Evolutionary conservation across 2,113 vertebrate genomes (phyloP).

Genomic region (Osmerus eperlanus): DNA sequence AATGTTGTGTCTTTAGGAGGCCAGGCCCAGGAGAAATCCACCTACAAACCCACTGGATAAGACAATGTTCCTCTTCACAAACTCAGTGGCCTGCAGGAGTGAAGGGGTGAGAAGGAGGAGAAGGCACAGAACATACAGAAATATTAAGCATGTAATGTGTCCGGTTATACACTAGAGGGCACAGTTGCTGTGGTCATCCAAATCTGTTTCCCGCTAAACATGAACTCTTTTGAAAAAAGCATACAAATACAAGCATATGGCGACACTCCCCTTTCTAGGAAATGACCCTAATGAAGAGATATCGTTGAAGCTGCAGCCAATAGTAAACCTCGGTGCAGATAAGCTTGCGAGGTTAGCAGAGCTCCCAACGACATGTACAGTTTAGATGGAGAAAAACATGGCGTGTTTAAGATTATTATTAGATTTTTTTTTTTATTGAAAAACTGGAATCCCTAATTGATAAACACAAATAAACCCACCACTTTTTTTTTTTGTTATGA

Average conservation of each 20-base stretch:
- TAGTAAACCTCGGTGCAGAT: no score
- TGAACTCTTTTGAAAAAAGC: not conserved
- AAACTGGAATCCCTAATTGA: no score
- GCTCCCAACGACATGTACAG: not conserved
- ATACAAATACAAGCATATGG: not conserved
- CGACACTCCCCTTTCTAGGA: no score
- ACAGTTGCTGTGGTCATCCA: conserved; percentile 14
- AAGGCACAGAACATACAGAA: not conserved
- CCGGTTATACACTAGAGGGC: conserved; percentile 41
- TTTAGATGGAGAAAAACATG: no score
- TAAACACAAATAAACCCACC: no score
- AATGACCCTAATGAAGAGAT: no score
- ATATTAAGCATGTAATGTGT: conserved; percentile 19
- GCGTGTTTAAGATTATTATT: no score
- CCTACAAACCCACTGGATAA: conserved; percentile 94
- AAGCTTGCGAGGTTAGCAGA: not conserved
- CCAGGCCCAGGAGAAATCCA: conserved; percentile 93
- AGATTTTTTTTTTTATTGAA: no score
- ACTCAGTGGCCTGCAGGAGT: conserved; percentile 86
- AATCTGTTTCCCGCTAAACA: not conserved
- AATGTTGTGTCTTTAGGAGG: conserved; percentile 72
- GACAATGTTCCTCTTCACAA: conserved; percentile 96
- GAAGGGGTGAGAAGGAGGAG: conserved; percentile 14
- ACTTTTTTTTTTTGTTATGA: no score
- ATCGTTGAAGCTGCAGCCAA: no score